A percentile compares a stretch with the other conserved stretches of the same genome.
These are phyloP conservation scores for Anguilla megastoma DNA, from an alignment of 2,797 vertebrate species.

Conservation along the genomic window DNA sequence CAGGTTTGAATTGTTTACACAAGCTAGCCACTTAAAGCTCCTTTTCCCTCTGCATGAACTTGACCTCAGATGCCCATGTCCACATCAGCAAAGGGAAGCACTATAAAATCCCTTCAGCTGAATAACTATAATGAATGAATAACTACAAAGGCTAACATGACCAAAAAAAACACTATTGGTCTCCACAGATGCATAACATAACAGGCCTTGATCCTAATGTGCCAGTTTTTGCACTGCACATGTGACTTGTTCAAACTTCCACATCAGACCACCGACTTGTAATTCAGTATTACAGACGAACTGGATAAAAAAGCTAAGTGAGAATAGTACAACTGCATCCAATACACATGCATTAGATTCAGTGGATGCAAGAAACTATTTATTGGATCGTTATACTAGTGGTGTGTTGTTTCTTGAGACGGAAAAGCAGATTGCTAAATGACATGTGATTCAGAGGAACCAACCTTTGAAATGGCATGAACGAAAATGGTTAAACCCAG, in stretches of 20 bases:
- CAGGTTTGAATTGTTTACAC: neutral
- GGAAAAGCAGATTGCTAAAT: neutral
- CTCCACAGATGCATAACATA: neutral
- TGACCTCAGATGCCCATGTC: neutral
- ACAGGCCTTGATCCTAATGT: neutral
- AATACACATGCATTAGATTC: neutral
- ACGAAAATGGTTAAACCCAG: neutral
- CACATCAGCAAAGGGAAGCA: neutral
- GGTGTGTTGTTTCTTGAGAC: neutral
- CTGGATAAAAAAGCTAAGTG: neutral
- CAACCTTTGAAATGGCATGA: neutral
- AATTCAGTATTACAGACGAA: neutral
- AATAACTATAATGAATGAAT: neutral
- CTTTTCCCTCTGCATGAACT: neutral
- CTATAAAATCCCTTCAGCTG: neutral
- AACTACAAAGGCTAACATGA: neutral
- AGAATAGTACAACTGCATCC: neutral
- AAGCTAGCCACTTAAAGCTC: neutral
- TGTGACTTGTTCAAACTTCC: neutral
- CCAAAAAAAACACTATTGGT: neutral
- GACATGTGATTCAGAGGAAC: neutral
- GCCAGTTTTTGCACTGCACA: neutral
- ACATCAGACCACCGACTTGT: neutral
- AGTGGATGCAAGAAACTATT: neutral
- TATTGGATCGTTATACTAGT: neutral